These are phyloP conservation scores for Dicycla oo DNA, from an alignment of 2,888 invertebrate species.

Conservation along the genomic window DNA sequence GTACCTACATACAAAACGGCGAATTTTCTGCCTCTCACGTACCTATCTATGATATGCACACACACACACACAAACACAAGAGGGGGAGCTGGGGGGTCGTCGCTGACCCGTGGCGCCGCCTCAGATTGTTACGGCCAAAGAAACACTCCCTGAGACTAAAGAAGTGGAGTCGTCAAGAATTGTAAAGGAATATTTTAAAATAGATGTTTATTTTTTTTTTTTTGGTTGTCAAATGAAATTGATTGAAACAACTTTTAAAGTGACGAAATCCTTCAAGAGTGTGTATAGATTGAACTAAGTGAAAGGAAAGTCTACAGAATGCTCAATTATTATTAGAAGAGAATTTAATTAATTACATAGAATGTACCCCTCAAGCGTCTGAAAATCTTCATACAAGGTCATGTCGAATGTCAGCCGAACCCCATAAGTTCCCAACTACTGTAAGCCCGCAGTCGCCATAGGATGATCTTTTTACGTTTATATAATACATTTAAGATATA, in stretches of 20 bases:
- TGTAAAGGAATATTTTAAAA: not conserved
- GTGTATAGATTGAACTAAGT: not conserved
- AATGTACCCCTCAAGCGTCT: too few relatives aligned
- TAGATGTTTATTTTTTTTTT: not conserved
- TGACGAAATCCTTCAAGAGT: not conserved
- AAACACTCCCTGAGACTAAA: slow-evolving; percentile 80
- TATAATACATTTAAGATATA: too few relatives aligned
- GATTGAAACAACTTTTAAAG: not conserved
- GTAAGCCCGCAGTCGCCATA: too few relatives aligned
- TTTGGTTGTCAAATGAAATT: not conserved
- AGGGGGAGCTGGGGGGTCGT: slow-evolving; percentile 74
- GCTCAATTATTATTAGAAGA: not conserved
- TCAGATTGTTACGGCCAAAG: slow-evolving; percentile 89
- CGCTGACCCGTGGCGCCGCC: slow-evolving; percentile 89
- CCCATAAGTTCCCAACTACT: too few relatives aligned
- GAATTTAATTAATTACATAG: not conserved
- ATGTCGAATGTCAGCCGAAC: too few relatives aligned
- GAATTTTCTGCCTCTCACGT: slow-evolving; percentile 77
- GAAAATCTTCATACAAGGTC: too few relatives aligned
- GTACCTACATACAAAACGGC: slow-evolving; percentile 70
- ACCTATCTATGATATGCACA: slow-evolving; percentile 67
- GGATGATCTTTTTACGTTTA: too few relatives aligned
- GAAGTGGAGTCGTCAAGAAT: slow-evolving; percentile 66
- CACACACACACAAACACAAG: slow-evolving; percentile 58
- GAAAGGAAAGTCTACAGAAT: not conserved